Evolutionary conservation across 1,140 invertebrate genomes (phyloP), one percentile per base, ranked within the genome.

Genomic region (Drosophila setifemur): DNA sequence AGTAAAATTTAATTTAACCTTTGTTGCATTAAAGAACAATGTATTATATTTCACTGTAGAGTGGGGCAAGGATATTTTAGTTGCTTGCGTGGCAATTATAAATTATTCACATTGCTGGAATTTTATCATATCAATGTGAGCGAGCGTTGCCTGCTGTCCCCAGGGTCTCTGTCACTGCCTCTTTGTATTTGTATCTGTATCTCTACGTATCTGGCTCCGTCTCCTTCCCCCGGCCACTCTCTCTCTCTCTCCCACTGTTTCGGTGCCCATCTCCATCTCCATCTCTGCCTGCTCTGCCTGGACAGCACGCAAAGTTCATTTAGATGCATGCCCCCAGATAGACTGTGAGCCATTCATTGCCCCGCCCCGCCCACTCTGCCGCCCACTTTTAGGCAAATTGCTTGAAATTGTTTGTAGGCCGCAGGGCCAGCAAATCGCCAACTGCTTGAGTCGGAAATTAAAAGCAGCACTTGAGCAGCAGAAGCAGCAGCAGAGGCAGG

Each of bases 331-430:
- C 67, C 39, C 61, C 57, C 19, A 63, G 85, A 88, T 88, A 88
- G 48, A 49, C 55, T 18, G 57, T 25, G 12, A 43, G 53, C 57
- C 53, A 61, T 61, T 21, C 57, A 58, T 61, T 61, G 52, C 18
- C 26, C 45, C n/a, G 7, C n/a, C 23, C 37, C 23, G 40, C 25
- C 67, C 63, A 57, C 57, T 12, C 18, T 11, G 57, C 55, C 78
- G 78, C 70, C 70, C 77, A 85, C 79, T 86, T 85, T 86, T 72
- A 85, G 81, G 79, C 81, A 86, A 85, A 86, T 87, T 86, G 58
- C 58, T 73, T 66, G 42, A 64, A 74, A 61, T 58, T 55, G 47
- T 39, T 53, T 64, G 60, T 48, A 61, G 60, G 49, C 25, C 50
- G 44, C 53, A 37, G 50, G 63, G 70, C 63, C 68, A 61, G 77